phyloP scores from a whole-genome alignment of 2,113 vertebrate genomes.

The Corydoras maculifer region DNA sequence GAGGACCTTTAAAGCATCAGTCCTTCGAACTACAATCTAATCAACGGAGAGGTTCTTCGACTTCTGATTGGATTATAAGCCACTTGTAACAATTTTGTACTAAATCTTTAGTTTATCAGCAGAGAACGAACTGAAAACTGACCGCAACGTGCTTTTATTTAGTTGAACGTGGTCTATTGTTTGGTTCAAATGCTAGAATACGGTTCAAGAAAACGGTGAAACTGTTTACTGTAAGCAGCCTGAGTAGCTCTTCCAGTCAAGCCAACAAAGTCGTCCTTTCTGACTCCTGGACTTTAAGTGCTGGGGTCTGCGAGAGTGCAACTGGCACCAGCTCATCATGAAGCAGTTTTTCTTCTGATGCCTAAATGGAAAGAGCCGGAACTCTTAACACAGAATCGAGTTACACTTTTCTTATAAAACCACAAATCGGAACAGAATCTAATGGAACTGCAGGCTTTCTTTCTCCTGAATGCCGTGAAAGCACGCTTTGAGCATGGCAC shows the following conservation, averaged over 20 bases:
- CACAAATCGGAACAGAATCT: constrained; percentile 43
- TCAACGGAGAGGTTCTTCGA: no score
- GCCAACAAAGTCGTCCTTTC: constrained; percentile 28
- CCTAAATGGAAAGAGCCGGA: constrained; percentile 38
- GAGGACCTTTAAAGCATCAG: no score
- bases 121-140: no score
- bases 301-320: constrained; percentile 33
- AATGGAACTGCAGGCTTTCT: constrained; percentile 25
- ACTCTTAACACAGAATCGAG: constrained; percentile 39
- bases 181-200: no score
- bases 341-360: constrained; percentile 13
- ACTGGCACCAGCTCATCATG: constrained; percentile 16
- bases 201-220: no score
- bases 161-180: no score
- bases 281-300: constrained; percentile 33
- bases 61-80: no score
- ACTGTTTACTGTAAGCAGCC: no score
- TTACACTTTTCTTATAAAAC: constrained; percentile 48
- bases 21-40: no score
- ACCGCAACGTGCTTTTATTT: no score
- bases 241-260: background rate
- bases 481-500: constrained; percentile 42
- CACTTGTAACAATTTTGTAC: no score
- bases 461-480: constrained; percentile 47
- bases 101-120: no score